Evolutionary conservation across 2,113 vertebrate species (phyloP), one percentile per base, ranked within the genome.

Genomic region (Psammodynastes pulverulentus): DNA sequence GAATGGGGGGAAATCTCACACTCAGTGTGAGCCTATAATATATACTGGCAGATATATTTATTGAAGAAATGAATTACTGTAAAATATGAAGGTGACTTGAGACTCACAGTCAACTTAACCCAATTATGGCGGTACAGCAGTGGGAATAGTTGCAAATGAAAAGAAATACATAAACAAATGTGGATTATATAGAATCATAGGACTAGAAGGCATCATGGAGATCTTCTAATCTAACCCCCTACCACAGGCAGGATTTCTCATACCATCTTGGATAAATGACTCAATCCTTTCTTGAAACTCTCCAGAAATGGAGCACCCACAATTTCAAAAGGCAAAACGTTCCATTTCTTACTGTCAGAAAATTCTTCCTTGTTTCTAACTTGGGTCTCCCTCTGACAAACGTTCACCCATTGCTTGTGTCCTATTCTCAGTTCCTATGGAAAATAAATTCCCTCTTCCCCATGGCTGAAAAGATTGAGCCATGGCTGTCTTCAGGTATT

Each of bases 21-120:
- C 45, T 91, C 91, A 94, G 90, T 91, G 90, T 39, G 94, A 93
- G 51, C 84, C 91, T 94, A 93, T 84, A 90, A 2, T 90, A 84
- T 43, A 19, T 19, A 0, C 88, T 92, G 53, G 52, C 90, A 92
- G 54, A 93, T 86, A 54, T 89, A 95, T 94, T 92, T 95, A 93
- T 89, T 94, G 9, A 46, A 39, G 46, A 92, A 93, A 72, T 39
- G 49, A 93, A 49, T 92, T 87, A 91, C 58, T 91, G 17, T 92
- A 88, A 58, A 23, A 72, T 88, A 54, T 85, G 53, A 45, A 84
- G 67, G 86, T 89, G 86, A 85, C 84, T 45, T 62, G 91, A 94
- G 58, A 91, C 48, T 84, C 49, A 49, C 72, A 93, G 3, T 67
- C 62, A 95, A 43, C 72, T 43, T 9, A 79, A 79, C 17, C 2